Evolutionary conservation across 2,888 invertebrate species (phyloP), one percentile per base, ranked within the genome.

Genomic region (Acronicta leporina): DNA sequence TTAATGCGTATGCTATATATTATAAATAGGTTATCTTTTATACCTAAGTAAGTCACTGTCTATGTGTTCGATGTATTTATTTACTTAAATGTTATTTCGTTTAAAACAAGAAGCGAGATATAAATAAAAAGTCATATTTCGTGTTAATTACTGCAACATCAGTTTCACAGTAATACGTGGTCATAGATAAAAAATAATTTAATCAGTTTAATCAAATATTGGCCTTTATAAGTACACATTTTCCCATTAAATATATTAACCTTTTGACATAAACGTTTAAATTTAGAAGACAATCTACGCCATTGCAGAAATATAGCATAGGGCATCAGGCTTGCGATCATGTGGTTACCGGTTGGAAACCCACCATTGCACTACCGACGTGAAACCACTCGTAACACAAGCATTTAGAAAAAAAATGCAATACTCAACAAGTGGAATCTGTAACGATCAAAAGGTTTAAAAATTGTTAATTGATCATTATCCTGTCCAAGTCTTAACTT

Each of bases 31-130:
- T 51, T 74, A 73, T 67, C 27, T 66, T 67, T 66, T 63, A 57
- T 73, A 76, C 68, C 52, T 67, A 63, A 45, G 38, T 69, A 69
- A 73, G 65, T 60, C 60, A 68, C 61, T 70, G 60, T 71, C 45
- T 66, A 56, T 64, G 68, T 74, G 65, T 71, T 75, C 51, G 50
- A 60, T 63, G 53, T 53, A 65, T 51, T 52, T 62, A 27, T 63
- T 62, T 63, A 44, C 54, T 66, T 55, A 52, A 54, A 63, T 72
- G 52, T 61, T 57, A 57, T 59, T 56, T 47, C 41, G 40, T 64
- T 45, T 60, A 52, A 65, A 59, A 52, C 44, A 58, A 46, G 27
- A 68, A 66, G 25, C n/a, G 33, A 64, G 65, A 53, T 51, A 66
- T 68, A 50, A 51, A 9, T 15, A 11, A n/a, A 52, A 72, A 63